Percentiles rank a stretch among this genome's conserved stretches.
phyloP scores from a whole-genome alignment of 1,140 invertebrate genomes.

The Camponotus pennsylvanicus region DNA sequence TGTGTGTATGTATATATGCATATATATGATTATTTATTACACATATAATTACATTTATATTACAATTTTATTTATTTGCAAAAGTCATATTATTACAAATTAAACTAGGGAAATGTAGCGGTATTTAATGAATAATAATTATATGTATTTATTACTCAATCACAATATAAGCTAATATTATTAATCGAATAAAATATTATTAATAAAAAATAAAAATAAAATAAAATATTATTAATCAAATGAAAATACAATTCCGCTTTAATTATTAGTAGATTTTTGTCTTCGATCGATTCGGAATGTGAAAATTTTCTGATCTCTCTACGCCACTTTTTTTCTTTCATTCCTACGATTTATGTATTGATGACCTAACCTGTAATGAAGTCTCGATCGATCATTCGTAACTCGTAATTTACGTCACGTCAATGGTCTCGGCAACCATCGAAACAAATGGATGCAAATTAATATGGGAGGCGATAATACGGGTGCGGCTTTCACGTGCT shows the following conservation, averaged over 20 bases:
- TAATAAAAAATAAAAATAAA: too few species aligned
- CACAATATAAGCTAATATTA: background rate
- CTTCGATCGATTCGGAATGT: background rate
- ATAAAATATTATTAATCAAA: background rate
- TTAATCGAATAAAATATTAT: background rate
- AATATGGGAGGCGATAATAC: slow-evolving; percentile 31
- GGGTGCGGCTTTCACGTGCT: background rate
- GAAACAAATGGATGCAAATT: slow-evolving; percentile 52
- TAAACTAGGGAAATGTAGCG: background rate
- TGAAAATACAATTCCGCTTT: background rate
- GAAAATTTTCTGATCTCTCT: background rate
- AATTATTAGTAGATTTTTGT: background rate
- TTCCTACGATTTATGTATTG: background rate
- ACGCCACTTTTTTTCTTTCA: background rate
- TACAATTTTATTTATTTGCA: background rate
- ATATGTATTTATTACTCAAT: background rate
- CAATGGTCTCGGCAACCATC: background rate
- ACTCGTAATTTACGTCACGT: slow-evolving; percentile 18
- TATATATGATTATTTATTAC: background rate
- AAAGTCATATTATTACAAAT: slow-evolving; percentile 4
- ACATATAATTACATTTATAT: background rate
- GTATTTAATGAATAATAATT: background rate
- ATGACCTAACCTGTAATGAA: background rate
- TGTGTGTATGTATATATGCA: background rate
- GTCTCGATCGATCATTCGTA: slow-evolving; percentile 12